phyloP scores from a whole-genome alignment of 1,140 invertebrate genomes.

The roundworm (Caenorhabditis elegans) region DNA sequence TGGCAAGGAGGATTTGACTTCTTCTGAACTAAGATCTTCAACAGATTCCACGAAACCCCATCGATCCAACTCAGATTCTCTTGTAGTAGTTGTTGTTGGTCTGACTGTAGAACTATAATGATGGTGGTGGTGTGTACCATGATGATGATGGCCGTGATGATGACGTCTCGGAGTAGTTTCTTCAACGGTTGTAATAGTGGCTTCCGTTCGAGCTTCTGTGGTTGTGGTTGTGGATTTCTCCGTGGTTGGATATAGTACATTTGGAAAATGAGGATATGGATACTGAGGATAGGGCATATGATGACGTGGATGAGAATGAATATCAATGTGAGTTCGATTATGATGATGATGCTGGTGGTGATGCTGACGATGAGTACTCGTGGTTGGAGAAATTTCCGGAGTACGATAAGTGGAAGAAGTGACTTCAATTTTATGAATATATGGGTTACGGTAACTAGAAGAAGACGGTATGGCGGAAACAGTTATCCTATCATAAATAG shows the following conservation, averaged over 20 bases:
- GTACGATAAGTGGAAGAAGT: neutral
- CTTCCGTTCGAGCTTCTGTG: neutral
- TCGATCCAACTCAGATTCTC: neutral
- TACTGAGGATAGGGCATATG: neutral
- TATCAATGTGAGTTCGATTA: neutral
- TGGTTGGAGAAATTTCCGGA: neutral
- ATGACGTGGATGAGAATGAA: neutral
- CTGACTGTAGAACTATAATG: neutral
- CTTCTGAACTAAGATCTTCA: neutral
- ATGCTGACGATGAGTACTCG: neutral
- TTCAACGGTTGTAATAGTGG: neutral
- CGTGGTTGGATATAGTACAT: neutral
- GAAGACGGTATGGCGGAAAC: neutral
- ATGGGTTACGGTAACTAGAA: conserved; percentile 1
- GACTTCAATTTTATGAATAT: neutral
- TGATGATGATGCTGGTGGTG: neutral
- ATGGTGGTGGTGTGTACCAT: conserved; percentile 19
- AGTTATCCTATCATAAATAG: neutral
- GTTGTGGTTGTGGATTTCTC: neutral
- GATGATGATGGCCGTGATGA: conserved; percentile 7
- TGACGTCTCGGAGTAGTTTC: neutral
- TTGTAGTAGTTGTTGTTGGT: neutral
- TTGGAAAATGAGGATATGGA: conserved; percentile 1
- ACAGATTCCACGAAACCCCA: conserved; percentile 7
- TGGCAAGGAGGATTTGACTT: neutral